phyloP scores from a whole-genome alignment of 2,797 vertebrate species.

The Muscicapa comitata region DNA sequence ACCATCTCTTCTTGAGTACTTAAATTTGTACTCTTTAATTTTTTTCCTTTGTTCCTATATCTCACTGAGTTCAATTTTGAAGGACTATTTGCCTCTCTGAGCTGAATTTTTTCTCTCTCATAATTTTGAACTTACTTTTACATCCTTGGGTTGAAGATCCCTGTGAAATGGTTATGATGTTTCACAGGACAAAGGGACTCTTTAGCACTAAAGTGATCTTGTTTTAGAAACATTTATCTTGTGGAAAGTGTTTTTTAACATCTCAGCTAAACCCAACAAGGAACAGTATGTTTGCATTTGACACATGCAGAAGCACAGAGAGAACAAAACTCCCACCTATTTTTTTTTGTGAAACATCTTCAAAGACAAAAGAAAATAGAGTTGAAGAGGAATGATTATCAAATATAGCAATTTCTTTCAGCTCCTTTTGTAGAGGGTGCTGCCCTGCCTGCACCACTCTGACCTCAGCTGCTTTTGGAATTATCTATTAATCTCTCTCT shows the following conservation, averaged over 20 bases:
- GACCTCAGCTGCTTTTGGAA: neutral
- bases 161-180: neutral
- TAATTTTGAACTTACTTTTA: neutral
- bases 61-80: neutral
- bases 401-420: neutral
- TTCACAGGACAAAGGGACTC: neutral
- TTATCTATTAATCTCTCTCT: neutral
- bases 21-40: neutral
- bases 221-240: neutral
- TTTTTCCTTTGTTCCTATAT: neutral
- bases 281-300: neutral
- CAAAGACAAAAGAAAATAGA: neutral
- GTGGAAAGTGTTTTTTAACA: neutral
- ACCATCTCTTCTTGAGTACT: neutral
- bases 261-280: neutral
- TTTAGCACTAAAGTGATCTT: neutral
- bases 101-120: neutral
- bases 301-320: neutral
- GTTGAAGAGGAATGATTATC: neutral
- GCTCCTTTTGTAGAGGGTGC: neutral
- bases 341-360: neutral
- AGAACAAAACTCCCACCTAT: neutral
- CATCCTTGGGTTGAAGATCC: neutral
- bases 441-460: neutral
- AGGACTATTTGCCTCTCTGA: neutral